phyloP scores from a whole-genome alignment of 2,888 invertebrate species.

The Andrena marginata region DNA sequence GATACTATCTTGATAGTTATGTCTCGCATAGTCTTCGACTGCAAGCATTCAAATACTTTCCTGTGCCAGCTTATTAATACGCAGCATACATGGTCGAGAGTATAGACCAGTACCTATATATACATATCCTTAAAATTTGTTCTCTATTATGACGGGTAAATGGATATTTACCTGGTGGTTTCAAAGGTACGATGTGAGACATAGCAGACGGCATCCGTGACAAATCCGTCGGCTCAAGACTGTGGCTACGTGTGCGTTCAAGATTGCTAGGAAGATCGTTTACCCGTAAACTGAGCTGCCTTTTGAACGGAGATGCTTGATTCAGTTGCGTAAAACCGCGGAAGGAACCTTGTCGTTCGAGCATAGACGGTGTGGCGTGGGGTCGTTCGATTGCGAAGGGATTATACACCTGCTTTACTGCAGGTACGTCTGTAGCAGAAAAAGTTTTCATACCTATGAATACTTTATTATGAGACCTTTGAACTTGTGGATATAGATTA shows the following conservation, averaged over 20 bases:
- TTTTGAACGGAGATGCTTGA: constrained; percentile 96
- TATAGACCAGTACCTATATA: constrained; percentile 9
- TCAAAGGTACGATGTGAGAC: constrained; percentile 83
- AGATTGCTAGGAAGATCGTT: constrained; percentile 98
- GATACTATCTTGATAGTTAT: neutral
- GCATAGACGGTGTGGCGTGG: constrained; percentile 96
- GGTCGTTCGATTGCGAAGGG: constrained; percentile 98
- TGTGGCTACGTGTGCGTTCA: constrained; percentile 89
- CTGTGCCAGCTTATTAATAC: neutral
- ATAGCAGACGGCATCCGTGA: constrained; percentile 81
- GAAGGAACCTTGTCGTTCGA: constrained; percentile 98
- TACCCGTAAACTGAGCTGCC: constrained; percentile 97
- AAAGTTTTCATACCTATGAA: too few relatives aligned
- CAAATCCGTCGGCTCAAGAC: constrained; percentile 85
- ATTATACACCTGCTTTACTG: constrained; percentile 90
- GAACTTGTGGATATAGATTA: neutral
- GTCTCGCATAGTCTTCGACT: neutral
- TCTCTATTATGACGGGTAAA: neutral
- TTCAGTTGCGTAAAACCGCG: constrained; percentile 94
- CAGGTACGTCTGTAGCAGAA: constrained; percentile 82
- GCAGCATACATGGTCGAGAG: neutral
- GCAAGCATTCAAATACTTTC: neutral
- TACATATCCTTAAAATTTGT: neutral
- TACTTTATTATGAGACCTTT: neutral
- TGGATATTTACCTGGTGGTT: constrained; percentile 83